Conservation (phyloP, 1,140 invertebrate genomes). For the Drosophila sucinea region DNA sequence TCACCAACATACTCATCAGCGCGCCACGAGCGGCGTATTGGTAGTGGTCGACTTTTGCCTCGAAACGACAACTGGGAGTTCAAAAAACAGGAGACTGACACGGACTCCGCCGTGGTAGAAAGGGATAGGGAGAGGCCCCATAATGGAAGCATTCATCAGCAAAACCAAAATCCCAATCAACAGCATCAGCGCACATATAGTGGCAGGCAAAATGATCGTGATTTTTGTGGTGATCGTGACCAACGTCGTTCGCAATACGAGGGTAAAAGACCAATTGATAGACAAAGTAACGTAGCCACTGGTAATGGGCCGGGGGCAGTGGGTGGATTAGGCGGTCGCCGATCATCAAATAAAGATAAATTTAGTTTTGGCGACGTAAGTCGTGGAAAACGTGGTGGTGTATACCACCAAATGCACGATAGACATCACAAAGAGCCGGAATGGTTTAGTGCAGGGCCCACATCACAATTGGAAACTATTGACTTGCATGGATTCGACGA, state of each 20-base stretch:
- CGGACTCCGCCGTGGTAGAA: conserved; percentile 25
- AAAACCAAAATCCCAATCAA: conserved; percentile 18
- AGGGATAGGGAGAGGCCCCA: conserved; percentile 49
- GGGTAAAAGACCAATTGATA: conserved; percentile 35
- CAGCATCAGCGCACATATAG: conserved; percentile 40
- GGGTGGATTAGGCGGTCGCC: conserved; percentile 22
- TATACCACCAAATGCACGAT: conserved; percentile 84
- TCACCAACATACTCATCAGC: conserved; percentile 47
- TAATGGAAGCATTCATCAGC: conserved; percentile 29
- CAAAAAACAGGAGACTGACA: conserved; percentile 76
- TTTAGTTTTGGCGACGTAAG: conserved; percentile 31
- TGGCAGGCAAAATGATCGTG: conserved; percentile 27
- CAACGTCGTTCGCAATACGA: conserved; percentile 43
- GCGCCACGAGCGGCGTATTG: conserved; percentile 86
- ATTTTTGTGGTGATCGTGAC: conserved; percentile 21
- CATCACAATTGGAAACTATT: conserved; percentile 95
- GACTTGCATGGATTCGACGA: conserved; percentile 96
- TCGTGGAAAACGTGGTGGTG: conserved; percentile 74
- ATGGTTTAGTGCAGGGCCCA: conserved; percentile 93
- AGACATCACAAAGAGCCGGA: conserved; percentile 86
- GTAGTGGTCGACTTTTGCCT: conserved; percentile 89
- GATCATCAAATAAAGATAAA: conserved; percentile 55
- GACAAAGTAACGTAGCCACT: conserved; percentile 1
- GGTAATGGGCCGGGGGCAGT: background rate
- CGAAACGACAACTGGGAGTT: conserved; percentile 86